These are phyloP conservation scores for Taurulus bubalis DNA, from an alignment of 2,113 vertebrate genomes.

Conservation along the genomic window DNA sequence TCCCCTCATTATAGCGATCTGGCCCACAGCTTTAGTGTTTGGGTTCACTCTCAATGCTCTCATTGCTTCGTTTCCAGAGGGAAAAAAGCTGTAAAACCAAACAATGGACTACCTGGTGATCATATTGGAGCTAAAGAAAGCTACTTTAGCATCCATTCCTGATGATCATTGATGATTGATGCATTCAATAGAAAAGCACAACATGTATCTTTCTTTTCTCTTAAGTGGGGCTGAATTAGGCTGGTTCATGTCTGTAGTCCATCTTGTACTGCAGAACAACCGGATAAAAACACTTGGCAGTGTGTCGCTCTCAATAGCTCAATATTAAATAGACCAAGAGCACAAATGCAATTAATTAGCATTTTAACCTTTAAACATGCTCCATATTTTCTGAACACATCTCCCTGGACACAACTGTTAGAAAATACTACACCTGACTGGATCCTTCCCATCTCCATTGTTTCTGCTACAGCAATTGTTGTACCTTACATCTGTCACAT, in stretches of 20 bases:
- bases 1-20: no score
- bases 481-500: neutral
- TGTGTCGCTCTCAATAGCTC: constrained; percentile 42
- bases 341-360: neutral
- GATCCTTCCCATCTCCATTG: neutral
- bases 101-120: neutral
- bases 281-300: constrained; percentile 38
- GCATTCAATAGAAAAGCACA: no score
- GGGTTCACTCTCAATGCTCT: neutral
- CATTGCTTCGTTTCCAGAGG: no score
- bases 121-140: neutral
- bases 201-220: neutral
- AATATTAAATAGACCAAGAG: neutral
- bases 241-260: constrained; percentile 1
- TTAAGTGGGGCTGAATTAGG: neutral
- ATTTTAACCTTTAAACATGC: neutral
- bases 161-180: neutral
- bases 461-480: neutral
- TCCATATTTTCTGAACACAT: neutral
- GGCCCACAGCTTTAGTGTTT: neutral
- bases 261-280: constrained; percentile 27
- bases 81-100: neutral
- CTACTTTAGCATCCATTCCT: neutral
- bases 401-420: neutral
- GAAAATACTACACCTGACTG: neutral